Base-by-base conservation (phyloP, 1,140 invertebrate genomes). In the Drosophila erecta region DNA sequence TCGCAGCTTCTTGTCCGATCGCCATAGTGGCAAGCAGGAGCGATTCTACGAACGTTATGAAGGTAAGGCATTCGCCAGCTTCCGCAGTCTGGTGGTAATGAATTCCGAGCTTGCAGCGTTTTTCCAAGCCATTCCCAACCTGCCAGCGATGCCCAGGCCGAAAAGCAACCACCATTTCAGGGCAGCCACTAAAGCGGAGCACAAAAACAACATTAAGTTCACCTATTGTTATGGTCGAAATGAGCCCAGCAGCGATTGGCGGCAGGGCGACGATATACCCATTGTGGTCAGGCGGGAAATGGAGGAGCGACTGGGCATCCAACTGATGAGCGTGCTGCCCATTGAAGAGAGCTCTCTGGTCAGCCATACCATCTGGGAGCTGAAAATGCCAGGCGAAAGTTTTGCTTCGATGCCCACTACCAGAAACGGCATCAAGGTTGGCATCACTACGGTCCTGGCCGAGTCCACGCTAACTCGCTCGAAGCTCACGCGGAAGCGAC, bases 341-440 rank as follows among this genome's bases (percentile, higher is more conserved):
- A n/a, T 27, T 2, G 54, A 55, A 5, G 33, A 70, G 2, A n/a
- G 3, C 12, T 27, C 14, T 1, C 62, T 46, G 0, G 74, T 90
- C 5, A 89, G 84, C 40, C 84, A 90, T n/a, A 89, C 64, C 4
- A 57, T 90, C 3, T 89, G 84, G 84, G 8, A 66, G 5, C 14
- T 89, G 2, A 76, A 84, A 15, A 43, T 50, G 55, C 61, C 70
- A 1, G 60, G 50, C 0, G 27, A 84, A 43, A 60, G 11, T 40
- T 17, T 5, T 2, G 0, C 22, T 1, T 1, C 3, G 2, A 6
- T 4, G 14, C 40, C 11, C 11, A 51, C 46, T 2, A 43, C 17
- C 15, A 11, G 15, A 3, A 43, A 20, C 4, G 22, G 20, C 14
- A 2, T 30, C 6, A 65, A 50, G 14, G 22, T 84, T 6, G 64